phyloP scores from a whole-genome alignment of 2,888 invertebrate species.

The Drosophila mercatorum region DNA sequence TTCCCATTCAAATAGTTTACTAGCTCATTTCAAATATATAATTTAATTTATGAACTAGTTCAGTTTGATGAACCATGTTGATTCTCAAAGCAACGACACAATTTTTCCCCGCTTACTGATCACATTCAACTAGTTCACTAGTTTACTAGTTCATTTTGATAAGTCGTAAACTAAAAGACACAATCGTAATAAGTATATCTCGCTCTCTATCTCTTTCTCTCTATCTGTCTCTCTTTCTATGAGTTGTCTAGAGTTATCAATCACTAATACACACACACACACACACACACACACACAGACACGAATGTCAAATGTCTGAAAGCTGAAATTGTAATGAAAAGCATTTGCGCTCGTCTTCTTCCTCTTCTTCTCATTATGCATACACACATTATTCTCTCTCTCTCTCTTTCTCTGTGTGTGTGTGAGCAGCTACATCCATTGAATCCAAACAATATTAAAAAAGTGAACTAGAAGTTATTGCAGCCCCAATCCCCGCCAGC shows the following conservation, averaged over 20 bases:
- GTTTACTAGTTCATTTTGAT: background rate
- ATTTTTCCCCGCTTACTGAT: background rate
- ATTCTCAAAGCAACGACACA: too few relatives aligned
- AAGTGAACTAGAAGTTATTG: conserved; percentile 77
- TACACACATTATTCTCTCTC: background rate
- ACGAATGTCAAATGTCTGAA: conserved; percentile 63
- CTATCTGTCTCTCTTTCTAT: background rate
- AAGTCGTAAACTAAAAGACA: background rate
- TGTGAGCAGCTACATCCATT: conserved; percentile 26
- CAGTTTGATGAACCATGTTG: too few relatives aligned
- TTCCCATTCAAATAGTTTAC: background rate
- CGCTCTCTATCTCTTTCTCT: background rate
- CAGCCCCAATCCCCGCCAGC: conserved; percentile 17
- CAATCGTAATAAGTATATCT: background rate
- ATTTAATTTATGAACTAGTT: background rate
- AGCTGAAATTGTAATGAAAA: conserved; percentile 71
- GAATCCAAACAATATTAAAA: conserved; percentile 76
- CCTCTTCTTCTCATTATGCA: conserved; percentile 6
- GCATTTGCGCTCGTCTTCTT: conserved; percentile 29
- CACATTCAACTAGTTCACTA: background rate
- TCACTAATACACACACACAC: conserved; percentile 16
- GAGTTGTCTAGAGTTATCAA: conserved; percentile 42
- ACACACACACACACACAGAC: background rate
- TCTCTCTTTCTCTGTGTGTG: background rate
- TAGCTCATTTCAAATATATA: background rate